phyloP scores from a whole-genome alignment of 2,888 invertebrate genomes.

The Aporophyla lueneburgensis region DNA sequence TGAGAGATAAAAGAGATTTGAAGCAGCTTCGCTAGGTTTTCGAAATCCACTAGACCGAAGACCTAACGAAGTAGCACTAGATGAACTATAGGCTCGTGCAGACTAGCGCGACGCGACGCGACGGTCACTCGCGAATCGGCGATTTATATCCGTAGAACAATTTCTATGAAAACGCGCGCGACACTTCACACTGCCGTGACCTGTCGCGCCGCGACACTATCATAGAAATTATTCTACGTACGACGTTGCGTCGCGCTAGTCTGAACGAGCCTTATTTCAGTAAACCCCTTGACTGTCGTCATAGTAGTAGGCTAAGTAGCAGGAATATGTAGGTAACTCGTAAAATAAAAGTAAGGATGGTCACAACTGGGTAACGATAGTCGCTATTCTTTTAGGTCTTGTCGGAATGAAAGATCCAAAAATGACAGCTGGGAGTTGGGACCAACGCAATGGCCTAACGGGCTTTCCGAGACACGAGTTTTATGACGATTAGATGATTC shows the following conservation, averaged over 20 bases:
- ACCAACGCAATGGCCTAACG: background rate
- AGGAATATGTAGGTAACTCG: background rate
- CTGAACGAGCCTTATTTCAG: background rate
- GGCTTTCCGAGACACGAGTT: too few relatives aligned
- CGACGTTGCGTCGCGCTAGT: too few relatives aligned
- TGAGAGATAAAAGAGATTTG: background rate
- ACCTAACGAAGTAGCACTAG: too few relatives aligned
- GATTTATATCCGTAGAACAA: too few relatives aligned
- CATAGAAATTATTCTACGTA: too few relatives aligned
- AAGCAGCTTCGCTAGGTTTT: background rate
- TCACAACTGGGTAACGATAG: background rate
- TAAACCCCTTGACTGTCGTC: background rate
- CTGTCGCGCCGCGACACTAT: too few relatives aligned
- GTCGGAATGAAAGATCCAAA: background rate
- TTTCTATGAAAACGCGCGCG: too few relatives aligned
- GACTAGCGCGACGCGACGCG: too few relatives aligned
- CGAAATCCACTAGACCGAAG: background rate
- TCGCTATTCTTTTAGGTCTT: background rate
- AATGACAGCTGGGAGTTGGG: background rate
- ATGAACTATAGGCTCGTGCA: too few relatives aligned
- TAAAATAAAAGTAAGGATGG: background rate
- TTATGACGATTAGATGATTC: background rate
- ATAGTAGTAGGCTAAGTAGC: background rate
- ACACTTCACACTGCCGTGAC: too few relatives aligned
- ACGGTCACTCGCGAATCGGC: too few relatives aligned